Evolutionary conservation across 2,797 vertebrate genomes (phyloP).

Genomic region (Pangasius krempfi): DNA sequence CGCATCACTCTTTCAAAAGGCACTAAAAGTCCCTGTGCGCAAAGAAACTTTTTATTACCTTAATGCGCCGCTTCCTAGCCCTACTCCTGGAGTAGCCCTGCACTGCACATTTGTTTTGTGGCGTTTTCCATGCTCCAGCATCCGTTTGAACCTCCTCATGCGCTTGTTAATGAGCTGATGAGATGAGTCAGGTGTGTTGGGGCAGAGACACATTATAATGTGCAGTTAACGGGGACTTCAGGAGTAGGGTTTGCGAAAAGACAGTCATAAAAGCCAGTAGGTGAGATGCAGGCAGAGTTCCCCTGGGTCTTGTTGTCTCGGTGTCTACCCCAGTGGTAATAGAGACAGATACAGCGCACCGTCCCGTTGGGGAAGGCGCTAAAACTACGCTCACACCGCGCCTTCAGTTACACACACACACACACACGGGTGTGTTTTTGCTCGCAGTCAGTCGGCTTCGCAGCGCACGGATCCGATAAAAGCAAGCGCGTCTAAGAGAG

Average conservation of each 20-base stretch:
- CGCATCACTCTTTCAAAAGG: slow-evolving; percentile 69
- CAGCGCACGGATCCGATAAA: slow-evolving; percentile 70
- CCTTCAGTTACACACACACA: slow-evolving; percentile 5
- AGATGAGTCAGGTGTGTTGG: slow-evolving; percentile 29
- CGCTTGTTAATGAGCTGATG: slow-evolving; percentile 31
- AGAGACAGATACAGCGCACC: slow-evolving; percentile 49
- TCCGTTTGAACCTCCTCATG: background rate
- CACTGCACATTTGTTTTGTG: background rate
- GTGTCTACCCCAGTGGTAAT: slow-evolving; percentile 35
- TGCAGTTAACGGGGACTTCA: background rate
- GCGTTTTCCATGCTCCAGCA: background rate
- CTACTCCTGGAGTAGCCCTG: background rate
- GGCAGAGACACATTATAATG: background rate
- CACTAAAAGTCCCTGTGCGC: slow-evolving; percentile 32
- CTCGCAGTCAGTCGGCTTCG: slow-evolving; percentile 61
- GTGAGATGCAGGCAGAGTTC: background rate
- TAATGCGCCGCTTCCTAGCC: background rate
- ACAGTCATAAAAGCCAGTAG: background rate
- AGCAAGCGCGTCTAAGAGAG: slow-evolving; percentile 60
- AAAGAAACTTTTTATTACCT: slow-evolving; percentile 5
- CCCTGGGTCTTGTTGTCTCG: slow-evolving; percentile 27
- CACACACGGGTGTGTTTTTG: slow-evolving; percentile 46
- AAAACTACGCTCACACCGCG: slow-evolving; percentile 10
- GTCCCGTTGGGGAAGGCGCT: slow-evolving; percentile 31
- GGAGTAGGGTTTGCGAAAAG: background rate